Percentiles rank a stretch among this genome's conserved stretches.
Conservation (phyloP, 23 tunicate genomes). For the Trididemnum miniatum region DNA sequence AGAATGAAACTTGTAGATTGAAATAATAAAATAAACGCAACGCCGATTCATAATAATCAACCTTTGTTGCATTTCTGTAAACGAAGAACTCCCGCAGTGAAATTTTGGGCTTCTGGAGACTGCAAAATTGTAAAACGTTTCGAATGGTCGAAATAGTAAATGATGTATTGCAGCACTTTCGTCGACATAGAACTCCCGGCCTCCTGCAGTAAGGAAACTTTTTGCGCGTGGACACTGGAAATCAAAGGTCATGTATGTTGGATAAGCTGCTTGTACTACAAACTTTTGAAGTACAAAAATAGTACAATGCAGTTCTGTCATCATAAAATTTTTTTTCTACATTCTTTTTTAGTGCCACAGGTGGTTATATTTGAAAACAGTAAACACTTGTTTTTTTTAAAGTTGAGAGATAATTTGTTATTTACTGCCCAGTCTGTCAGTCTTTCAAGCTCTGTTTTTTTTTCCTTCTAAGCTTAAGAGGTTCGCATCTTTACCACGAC, state of each 20-base stretch:
- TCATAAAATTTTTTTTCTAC: too few relatives aligned
- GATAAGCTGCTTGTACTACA: too few relatives aligned
- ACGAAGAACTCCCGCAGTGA: not conserved
- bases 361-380: too few relatives aligned
- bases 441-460: too few relatives aligned
- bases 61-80: conserved; percentile 11
- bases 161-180: not conserved
- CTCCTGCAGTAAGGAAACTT: conserved; percentile 9
- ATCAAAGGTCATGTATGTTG: not conserved
- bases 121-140: not conserved
- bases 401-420: too few relatives aligned
- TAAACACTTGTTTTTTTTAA: too few relatives aligned
- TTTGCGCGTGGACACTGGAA: conserved; percentile 3
- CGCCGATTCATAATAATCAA: conserved; percentile 8
- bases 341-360: too few relatives aligned
- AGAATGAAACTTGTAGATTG: conserved; percentile 12
- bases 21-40: not conserved
- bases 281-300: too few relatives aligned
- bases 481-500: too few relatives aligned
- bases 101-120: conserved; percentile 8
- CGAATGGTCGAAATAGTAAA: not conserved
- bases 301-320: too few relatives aligned
- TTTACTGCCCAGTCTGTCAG: too few relatives aligned
- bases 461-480: too few relatives aligned
- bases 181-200: not conserved